Evolutionary conservation across 2,113 vertebrate genomes (phyloP), one percentile per base, ranked within the genome.

Genomic region (Ceyx melanurus): DNA sequence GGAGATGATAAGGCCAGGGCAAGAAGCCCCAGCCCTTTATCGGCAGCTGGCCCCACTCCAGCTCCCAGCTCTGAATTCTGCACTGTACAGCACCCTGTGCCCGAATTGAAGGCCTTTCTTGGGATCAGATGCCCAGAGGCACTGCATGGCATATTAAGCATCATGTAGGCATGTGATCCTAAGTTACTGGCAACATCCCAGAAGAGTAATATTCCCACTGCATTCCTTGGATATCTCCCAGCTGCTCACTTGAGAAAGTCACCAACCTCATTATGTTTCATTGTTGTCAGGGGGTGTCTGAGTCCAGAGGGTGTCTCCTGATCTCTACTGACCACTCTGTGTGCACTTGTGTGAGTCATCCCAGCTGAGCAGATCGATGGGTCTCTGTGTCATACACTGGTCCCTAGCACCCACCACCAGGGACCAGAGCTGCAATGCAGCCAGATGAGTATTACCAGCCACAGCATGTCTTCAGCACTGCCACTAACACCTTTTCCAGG

Each of bases 201-300:
- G 86, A 53, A 64, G 77, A 91, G 61, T 93, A 88, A 89, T 96
- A 90, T 96, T 96, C 94, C 90, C 93, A 91, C 57, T 90, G 75
- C 92, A 97, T 97, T 97, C 95, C 71, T 95, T 96, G 95, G 96
- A 96, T 94, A 42, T 96, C 85, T 95, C 93, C 92, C 95, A 97
- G 90, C 74, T 22, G 35, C 77, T 95, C 87, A 88, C 91, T 93
- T 95, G 93, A 95, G 96, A 96, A 96, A 96, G 89, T 83, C 94
- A 74, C 89, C 93, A 92, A 95, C 86, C 92, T 90, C 91, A 72
- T 80, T 45, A 72, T 60, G 82, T 72, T 83, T 90, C 89, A 81
- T 95, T 96, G 94, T 96, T 94, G 95, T 90, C 82, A 56, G 28
- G 6, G 68, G 9, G 7, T 74, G 70, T 90, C 76, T 78, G 83